Evolutionary conservation across 2,888 invertebrate species (phyloP).

Genomic region (Halocaridina rubra): DNA sequence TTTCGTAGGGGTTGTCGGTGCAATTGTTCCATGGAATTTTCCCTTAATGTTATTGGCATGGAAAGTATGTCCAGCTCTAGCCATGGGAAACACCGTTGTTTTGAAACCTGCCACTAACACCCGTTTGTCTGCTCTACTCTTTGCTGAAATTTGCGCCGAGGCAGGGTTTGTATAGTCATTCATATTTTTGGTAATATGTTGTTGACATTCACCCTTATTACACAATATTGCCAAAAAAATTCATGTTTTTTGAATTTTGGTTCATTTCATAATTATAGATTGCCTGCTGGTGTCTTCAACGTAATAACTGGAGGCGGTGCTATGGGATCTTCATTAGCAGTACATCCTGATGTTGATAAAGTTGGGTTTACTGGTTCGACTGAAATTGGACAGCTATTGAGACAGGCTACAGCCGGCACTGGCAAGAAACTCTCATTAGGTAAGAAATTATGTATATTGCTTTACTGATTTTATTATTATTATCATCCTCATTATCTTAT

Average conservation of each 20-base stretch:
- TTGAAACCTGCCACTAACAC: constrained; percentile 70
- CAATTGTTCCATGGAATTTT: constrained; percentile 70
- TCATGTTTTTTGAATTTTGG: too few species aligned
- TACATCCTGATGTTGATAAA: constrained; percentile 68
- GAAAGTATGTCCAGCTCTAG: constrained; percentile 70
- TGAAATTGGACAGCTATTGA: constrained; percentile 68
- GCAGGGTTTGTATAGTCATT: constrained; percentile 70
- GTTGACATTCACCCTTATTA: too few species aligned
- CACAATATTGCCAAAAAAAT: too few species aligned
- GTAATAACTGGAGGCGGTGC: constrained; percentile 68
- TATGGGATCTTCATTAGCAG: constrained; percentile 67
- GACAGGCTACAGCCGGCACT: constrained; percentile 67
- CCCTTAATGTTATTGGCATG: constrained; percentile 71
- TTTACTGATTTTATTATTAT: too few species aligned
- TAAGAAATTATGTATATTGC: too few species aligned
- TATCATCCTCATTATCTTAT: too few species aligned
- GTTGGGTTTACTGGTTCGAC: constrained; percentile 69
- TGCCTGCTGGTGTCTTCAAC: constrained; percentile 71
- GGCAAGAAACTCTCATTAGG: constrained; percentile 68
- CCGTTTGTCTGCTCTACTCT: constrained; percentile 69
- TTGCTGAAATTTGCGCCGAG: constrained; percentile 71
- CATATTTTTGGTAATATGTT: too few species aligned
- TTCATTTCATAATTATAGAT: constrained; percentile 51
- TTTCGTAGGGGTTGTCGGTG: constrained; percentile 69
- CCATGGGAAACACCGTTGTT: constrained; percentile 71